Base-by-base conservation (phyloP, 2,888 invertebrate genomes). In the Lepetodrilus schrolli region DNA sequence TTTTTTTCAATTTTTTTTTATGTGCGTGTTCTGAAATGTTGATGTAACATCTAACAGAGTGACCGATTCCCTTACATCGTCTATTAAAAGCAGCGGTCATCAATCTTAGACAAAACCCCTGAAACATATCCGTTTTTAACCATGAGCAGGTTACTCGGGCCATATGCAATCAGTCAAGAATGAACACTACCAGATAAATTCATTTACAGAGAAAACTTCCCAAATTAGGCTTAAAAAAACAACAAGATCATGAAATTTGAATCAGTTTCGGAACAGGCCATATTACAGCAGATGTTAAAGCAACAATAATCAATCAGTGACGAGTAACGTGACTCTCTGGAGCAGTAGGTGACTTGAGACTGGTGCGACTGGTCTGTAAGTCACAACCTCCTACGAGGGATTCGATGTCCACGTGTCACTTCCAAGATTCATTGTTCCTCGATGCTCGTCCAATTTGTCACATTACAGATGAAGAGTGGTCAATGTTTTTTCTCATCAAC, bases 201-300 rank as follows among this genome's bases (percentile, higher is more conserved):
- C 58, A 58, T 58, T 58, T 58, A 58, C 30, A 21, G 58, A 30
- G 58, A 30, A 58, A 30, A 43, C 43, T 17, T n/a, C n/a, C 58
- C 26, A 58, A 58, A 58, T 58, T 58, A 58, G 30, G 30, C n/a
- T n/a, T n/a, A n/a, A 58, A 7, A 34, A 58, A 58, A 58, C 26
- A 58, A n/a, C 26, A 30, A 26, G 58, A 58, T 58, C 58, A 58
- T 58, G 58, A 58, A 58, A 58, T 30, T 58, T 58, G 58, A 58
- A 58, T 58, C 58, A 58, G 34, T 58, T 58, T 26, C 43, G 26
- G n/a, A 34, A 17, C 58, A 58, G 34, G 30, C 26, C 58, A n/a
- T 58, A 58, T 58, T 58, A 58, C 58, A 34, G n/a, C 43, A 43
- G 43, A 43, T 43, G 43, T 43, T 43, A 43, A 10, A 17, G 43